phyloP scores from a whole-genome alignment of 2,888 invertebrate species.

The Ophion slaviceki region DNA sequence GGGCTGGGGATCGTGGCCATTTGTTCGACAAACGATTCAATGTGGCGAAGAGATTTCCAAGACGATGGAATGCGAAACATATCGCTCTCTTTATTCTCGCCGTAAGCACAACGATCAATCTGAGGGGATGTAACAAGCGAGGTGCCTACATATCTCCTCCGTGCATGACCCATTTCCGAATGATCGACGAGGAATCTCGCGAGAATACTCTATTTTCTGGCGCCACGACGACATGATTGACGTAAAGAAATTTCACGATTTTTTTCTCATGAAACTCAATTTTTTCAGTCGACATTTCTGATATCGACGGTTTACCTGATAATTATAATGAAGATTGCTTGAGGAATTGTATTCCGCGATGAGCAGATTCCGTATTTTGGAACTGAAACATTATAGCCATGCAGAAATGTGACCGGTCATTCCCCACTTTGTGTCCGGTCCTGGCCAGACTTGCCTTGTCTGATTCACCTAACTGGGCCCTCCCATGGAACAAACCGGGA shows the following conservation, averaged over 20 bases:
- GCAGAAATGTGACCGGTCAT: too few relatives aligned
- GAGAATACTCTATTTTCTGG: constrained; percentile 3
- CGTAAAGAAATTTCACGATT: neutral
- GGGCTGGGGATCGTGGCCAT: constrained; percentile 9
- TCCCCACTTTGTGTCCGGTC: too few relatives aligned
- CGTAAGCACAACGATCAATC: constrained; percentile 39
- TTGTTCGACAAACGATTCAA: constrained; percentile 34
- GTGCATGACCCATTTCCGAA: constrained; percentile 51
- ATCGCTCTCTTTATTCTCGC: constrained; percentile 40
- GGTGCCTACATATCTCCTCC: constrained; percentile 15
- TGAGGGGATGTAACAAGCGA: constrained; percentile 22
- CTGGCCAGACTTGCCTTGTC: too few relatives aligned
- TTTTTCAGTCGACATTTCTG: neutral
- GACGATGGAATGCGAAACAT: constrained; percentile 33
- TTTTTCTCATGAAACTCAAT: neutral
- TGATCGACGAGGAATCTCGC: constrained; percentile 28
- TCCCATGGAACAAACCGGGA: too few relatives aligned
- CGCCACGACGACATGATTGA: neutral
- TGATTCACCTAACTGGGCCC: too few relatives aligned
- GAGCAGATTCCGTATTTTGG: too few relatives aligned
- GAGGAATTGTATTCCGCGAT: neutral
- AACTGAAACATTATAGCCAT: too few relatives aligned
- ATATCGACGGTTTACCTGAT: neutral
- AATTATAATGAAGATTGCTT: neutral
- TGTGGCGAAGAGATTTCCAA: constrained; percentile 25